A percentile compares a stretch with the other conserved stretches of the same genome.
These are phyloP conservation scores for Eristalinus aeneus DNA, from an alignment of 2,888 invertebrate genomes.

Conservation along the genomic window DNA sequence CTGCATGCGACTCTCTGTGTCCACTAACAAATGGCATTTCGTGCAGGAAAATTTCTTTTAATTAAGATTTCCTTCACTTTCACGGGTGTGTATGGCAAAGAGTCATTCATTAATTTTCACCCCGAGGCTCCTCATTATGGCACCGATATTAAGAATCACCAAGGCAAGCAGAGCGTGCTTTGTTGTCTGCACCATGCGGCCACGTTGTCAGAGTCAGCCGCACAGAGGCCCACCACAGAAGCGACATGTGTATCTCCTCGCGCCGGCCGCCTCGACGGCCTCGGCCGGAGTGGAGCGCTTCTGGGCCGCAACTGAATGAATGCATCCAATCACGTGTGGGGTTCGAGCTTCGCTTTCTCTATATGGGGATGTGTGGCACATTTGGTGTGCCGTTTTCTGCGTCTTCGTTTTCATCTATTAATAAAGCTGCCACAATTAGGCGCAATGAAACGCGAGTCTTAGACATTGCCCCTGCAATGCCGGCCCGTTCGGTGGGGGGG, in stretches of 20 bases:
- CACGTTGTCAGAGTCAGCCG: neutral
- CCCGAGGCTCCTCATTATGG: constrained; percentile 46
- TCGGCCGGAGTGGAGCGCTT: constrained; percentile 7
- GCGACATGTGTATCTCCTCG: neutral
- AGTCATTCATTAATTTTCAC: constrained; percentile 58
- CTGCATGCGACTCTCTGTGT: neutral
- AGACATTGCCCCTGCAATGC: constrained; percentile 22
- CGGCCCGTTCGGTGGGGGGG: neutral
- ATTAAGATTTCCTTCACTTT: constrained; percentile 34
- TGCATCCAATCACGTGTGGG: constrained; percentile 62
- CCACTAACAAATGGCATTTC: constrained; percentile 12
- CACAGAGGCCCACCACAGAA: neutral
- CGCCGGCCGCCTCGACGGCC: neutral
- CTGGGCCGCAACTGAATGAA: constrained; percentile 61
- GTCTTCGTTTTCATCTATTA: constrained; percentile 66
- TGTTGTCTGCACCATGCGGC: constrained; percentile 22
- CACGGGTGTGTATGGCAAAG: constrained; percentile 24
- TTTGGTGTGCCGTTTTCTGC: constrained; percentile 26
- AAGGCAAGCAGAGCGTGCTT: constrained; percentile 33
- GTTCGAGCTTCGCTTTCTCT: constrained; percentile 55
- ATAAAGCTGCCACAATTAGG: constrained; percentile 70
- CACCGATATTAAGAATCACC: constrained; percentile 47
- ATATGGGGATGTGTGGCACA: constrained; percentile 55
- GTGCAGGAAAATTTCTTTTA: constrained; percentile 43
- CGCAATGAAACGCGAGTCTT: constrained; percentile 58